Conservation (phyloP, 2,888 invertebrate genomes). For the Lasioglossum pauxillum region DNA sequence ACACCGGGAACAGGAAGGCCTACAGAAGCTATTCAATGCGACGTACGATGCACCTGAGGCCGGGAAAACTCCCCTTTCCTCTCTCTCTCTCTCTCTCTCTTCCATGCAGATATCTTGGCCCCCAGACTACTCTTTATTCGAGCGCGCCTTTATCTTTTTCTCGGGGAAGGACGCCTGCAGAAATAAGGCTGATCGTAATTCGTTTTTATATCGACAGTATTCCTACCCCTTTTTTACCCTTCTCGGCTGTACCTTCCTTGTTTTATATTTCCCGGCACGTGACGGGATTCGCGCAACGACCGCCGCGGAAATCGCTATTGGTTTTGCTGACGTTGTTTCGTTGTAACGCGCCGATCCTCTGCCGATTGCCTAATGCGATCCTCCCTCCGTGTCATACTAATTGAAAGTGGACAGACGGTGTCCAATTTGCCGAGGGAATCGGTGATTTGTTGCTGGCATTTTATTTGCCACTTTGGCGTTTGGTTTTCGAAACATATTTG, state of each 20-base stretch:
- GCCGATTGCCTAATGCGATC: neutral
- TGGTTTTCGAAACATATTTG: no score
- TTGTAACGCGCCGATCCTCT: neutral
- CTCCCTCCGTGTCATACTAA: neutral
- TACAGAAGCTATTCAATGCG: constrained; percentile 57
- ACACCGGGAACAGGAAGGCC: neutral
- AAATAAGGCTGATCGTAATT: constrained; percentile 25
- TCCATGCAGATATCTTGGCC: constrained; percentile 43
- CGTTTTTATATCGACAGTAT: constrained; percentile 28
- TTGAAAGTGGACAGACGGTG: neutral
- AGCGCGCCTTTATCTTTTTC: constrained; percentile 24
- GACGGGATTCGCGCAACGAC: neutral
- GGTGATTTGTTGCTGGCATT: neutral
- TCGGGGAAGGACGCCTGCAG: neutral
- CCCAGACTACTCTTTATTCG: constrained; percentile 33
- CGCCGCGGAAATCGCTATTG: neutral
- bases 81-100: neutral
- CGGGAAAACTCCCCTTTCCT: neutral
- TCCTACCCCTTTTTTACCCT: neutral
- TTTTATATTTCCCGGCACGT: constrained; percentile 9
- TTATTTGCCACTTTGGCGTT: neutral
- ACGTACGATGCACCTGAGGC: constrained; percentile 65
- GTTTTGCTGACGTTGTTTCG: neutral
- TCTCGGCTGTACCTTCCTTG: neutral
- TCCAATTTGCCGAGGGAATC: neutral